Evolutionary conservation across 2,888 invertebrate species (phyloP), one percentile per base, ranked within the genome.

Genomic region (Amiota minor): DNA sequence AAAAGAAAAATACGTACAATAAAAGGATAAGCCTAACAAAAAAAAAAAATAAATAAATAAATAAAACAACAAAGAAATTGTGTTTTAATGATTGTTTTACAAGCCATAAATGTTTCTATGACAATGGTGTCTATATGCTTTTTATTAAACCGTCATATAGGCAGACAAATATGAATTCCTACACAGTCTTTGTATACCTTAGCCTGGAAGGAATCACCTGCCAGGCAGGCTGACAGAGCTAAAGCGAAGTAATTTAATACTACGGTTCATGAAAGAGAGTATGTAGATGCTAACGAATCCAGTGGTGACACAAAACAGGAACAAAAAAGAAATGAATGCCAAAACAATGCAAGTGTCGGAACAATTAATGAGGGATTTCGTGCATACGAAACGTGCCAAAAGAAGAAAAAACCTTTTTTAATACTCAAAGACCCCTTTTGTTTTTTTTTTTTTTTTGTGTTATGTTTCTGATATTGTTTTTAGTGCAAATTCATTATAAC

Each of bases 401-500:
- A 23, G 53, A 65, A 16, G n/a, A 65, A 18, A 35, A 35, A 35
- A 2, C 35, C 6, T 35, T 64, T 62, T 62, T 62, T 62, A 8
- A n/a, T 62, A 14, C 35, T 62, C 20, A 11, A 18, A 59, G 59
- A 3, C 53, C 16, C 4, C 16, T 10, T 10, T 10, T 45, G 35
- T 35, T n/a, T 45, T 62, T 23, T 8, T 9, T 35, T 50, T 10
- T 62, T 62, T n/a, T 35, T 46, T 67, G 18, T 8, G 9, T 67
- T 50, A 50, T 23, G 14, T 46, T 75, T 20, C 9, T 45, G 18
- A 14, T 62, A 9, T 18, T 73, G 74, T 8, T 64, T 73, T 35
- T 73, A 77, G 72, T 80, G 80, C 83, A 84, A 83, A 84, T 83
- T 83, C 84, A 84, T 83, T 83, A 83, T 81, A 83, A 83, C 83